phyloP scores from a whole-genome alignment of 1,140 invertebrate genomes.

The Magallana gigas region DNA sequence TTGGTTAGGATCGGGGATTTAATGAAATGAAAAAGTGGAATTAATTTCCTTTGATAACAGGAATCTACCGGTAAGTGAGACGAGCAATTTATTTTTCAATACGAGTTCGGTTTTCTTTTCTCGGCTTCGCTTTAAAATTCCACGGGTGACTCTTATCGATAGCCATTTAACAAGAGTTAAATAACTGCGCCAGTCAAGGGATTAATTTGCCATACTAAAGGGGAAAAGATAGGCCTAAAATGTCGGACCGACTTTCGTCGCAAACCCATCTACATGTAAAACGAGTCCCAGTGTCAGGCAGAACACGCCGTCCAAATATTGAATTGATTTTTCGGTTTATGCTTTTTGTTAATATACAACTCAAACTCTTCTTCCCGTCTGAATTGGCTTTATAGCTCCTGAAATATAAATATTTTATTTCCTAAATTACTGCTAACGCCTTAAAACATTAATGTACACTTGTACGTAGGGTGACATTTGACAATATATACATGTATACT shows the following conservation, averaged over 20 bases:
- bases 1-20: background rate
- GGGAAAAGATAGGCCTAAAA: too few species aligned
- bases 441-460: background rate
- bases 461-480: background rate
- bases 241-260: too few species aligned
- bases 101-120: background rate
- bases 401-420: background rate
- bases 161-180: background rate
- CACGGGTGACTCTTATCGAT: constrained; percentile 6
- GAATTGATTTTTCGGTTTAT: constrained; percentile 13
- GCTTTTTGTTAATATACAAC: background rate
- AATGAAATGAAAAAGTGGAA: constrained; percentile 4
- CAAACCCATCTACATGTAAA: too few species aligned
- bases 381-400: background rate
- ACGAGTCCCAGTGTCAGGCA: too few species aligned
- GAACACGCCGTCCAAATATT: background rate
- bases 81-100: constrained; percentile 21
- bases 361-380: background rate
- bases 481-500: background rate
- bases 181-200: background rate
- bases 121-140: background rate
- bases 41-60: constrained; percentile 18
- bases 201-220: background rate
- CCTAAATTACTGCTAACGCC: background rate
- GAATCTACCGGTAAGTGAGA: background rate